Base-by-base conservation (phyloP, 1,140 invertebrate species). In the Nymphalis io region DNA sequence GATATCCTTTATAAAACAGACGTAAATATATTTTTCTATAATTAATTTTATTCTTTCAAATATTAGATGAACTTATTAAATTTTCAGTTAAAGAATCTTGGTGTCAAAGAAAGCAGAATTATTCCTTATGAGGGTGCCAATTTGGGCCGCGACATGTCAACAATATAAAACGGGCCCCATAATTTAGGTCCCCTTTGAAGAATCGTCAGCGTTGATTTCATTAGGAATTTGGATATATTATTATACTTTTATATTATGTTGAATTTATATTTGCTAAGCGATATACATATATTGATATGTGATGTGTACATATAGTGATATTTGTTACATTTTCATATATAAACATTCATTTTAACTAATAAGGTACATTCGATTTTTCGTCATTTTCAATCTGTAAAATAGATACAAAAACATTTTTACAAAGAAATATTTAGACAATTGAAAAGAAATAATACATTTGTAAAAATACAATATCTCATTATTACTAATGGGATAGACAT, bases 101-200 rank as follows among this genome's bases (percentile, higher is more conserved):
- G 21, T 81, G 81, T 85, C 81, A 83, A 85, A 88, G 84, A 80
- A 81, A 84, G 79, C 70, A 73, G 66, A 76, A 85, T 84, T 78
- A 76, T 59, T 75, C 74, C 73, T 75, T 79, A 70, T 79, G 76
- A 75, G 80, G 80, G 74, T 77, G 75, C 78, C 83, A 87, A 87
- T 87, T 89, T 86, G 79, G 83, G 81, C 79, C 68, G 77, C 78
- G 79, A 84, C 84, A 79, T 80, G 84, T 82, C 80, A 80, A 82
- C 78, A 86, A 83, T 83, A 80, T 81, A 85, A 80, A 79, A 78
- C 79, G 81, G 80, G 70, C 57, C 65, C 62, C 65, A 59, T 79
- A 76, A 85, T 83, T 76, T 82, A 79, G 78, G 77, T 77, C 74
- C 75, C 76, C 72, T 75, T 81, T 78, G 64, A 74, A 73, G 72